These are phyloP conservation scores for Pangasius macronema DNA, from an alignment of 2,797 vertebrate genomes.

Conservation along the genomic window DNA sequence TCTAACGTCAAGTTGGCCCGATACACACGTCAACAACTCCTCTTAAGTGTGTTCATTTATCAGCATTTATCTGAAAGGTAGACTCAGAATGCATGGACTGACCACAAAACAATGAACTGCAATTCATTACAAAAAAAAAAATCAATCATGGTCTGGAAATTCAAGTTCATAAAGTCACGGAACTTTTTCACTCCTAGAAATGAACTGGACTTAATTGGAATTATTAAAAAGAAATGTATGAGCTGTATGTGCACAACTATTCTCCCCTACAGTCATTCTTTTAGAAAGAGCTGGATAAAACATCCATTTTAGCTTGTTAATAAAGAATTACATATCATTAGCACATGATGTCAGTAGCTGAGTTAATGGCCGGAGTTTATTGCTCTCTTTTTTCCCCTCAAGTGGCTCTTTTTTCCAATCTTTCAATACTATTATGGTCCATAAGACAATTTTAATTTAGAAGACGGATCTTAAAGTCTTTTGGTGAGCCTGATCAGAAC, in stretches of 20 bases:
- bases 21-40: not conserved
- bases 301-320: not conserved
- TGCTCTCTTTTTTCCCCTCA: not conserved
- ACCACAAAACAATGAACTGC: not conserved
- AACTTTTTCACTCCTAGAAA: not conserved
- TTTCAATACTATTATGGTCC: not conserved
- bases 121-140: not conserved
- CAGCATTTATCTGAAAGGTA: not conserved
- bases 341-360: not conserved
- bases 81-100: not conserved
- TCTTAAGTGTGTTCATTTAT: not conserved
- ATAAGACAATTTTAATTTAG: not conserved
- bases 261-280: not conserved
- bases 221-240: not conserved
- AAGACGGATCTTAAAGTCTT: not conserved
- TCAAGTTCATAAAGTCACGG: not conserved
- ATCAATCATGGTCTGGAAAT: not conserved
- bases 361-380: conserved; percentile 6
- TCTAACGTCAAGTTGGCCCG: not conserved
- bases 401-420: not conserved
- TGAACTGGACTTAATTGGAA: not conserved
- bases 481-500: not conserved
- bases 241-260: not conserved
- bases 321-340: conserved; percentile 3
- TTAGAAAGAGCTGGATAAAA: not conserved